A percentile compares a stretch with the other conserved stretches of the same genome.
phyloP scores from a whole-genome alignment of 2,797 vertebrate species.

The Myotis planiceps region DNA sequence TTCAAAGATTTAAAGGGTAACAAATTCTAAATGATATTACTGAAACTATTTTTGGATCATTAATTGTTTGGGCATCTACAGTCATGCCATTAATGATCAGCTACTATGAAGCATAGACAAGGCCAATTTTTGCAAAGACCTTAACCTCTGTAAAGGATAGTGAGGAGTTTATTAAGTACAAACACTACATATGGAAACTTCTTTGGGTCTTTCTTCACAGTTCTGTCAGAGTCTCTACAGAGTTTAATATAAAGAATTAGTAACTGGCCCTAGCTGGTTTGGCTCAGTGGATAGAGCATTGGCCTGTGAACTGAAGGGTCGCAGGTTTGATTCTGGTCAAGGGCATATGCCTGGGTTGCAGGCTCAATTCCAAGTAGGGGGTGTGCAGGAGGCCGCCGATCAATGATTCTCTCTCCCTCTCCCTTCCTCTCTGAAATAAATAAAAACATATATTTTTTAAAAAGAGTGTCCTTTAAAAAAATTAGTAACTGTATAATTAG shows the following conservation, averaged over 20 bases:
- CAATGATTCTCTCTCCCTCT: too few relatives aligned
- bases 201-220: background rate
- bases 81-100: background rate
- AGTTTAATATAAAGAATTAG: slow-evolving; percentile 3
- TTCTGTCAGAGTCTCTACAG: background rate
- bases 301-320: too few relatives aligned
- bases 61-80: background rate
- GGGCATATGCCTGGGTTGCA: too few relatives aligned
- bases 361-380: too few relatives aligned
- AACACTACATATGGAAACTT: background rate
- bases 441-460: too few relatives aligned
- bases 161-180: background rate
- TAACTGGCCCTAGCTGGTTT: background rate
- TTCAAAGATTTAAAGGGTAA: background rate
- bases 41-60: background rate
- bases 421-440: too few relatives aligned
- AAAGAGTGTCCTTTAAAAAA: background rate
- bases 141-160: background rate
- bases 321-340: too few relatives aligned
- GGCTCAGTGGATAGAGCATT: too few relatives aligned
- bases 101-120: background rate
- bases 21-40: background rate
- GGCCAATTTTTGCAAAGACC: background rate
- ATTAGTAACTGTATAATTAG: background rate
- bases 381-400: too few relatives aligned